Conservation (phyloP, 2,113 vertebrate species). For the Paradoxurus hermaphroditus region DNA sequence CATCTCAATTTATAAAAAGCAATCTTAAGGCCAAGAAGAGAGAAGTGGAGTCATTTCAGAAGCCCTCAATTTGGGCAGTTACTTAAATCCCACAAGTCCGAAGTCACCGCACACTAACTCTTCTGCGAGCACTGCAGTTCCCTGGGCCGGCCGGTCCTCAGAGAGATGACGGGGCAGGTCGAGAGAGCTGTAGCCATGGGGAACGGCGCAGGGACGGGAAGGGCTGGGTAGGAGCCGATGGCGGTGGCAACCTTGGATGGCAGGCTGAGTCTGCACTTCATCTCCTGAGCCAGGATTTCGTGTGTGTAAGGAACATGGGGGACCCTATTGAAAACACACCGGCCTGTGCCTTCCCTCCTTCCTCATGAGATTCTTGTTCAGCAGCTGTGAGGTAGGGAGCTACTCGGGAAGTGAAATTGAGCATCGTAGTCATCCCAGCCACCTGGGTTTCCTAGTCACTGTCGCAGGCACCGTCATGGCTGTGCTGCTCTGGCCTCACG, state of each 20-base stretch:
- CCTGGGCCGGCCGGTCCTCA: neutral
- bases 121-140: neutral
- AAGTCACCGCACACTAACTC: neutral
- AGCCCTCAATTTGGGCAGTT: constrained; percentile 43
- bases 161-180: neutral
- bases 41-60: constrained; percentile 59
- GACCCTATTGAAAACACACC: neutral
- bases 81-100: constrained; percentile 47
- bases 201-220: neutral
- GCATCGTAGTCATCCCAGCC: too few species aligned
- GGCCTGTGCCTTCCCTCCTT: neutral
- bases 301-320: neutral
- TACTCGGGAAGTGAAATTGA: neutral
- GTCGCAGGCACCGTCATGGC: neutral
- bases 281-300: neutral
- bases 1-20: constrained; percentile 58
- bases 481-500: neutral
- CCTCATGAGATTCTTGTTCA: neutral
- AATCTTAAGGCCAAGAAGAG: constrained; percentile 54
- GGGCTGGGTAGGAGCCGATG: neutral
- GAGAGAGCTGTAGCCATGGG: neutral
- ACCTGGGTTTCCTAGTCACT: neutral
- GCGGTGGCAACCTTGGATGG: neutral
- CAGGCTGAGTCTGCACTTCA: neutral
- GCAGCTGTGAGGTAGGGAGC: neutral